A percentile compares a stretch with the other conserved stretches of the same genome.
Evolutionary conservation across 2,888 invertebrate species (phyloP).

Genomic region (Thecocarcelia acutangulata): DNA sequence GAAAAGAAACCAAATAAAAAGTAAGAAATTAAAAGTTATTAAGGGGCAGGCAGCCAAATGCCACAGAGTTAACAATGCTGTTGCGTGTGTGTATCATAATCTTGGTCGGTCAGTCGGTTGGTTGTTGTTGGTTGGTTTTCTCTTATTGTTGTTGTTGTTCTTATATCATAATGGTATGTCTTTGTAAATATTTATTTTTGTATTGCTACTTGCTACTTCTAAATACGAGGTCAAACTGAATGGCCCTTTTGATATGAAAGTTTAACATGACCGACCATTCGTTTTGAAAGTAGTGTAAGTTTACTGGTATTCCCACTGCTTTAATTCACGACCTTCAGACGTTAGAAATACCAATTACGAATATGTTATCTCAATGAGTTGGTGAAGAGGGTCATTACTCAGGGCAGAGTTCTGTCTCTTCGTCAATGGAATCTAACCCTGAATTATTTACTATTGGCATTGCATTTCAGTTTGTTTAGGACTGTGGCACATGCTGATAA

Average conservation of each 20-base stretch:
- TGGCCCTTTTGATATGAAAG: neutral
- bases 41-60: constrained; percentile 68
- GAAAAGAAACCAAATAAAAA: constrained; percentile 42
- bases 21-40: constrained; percentile 66
- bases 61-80: constrained; percentile 58
- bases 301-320: too few species aligned
- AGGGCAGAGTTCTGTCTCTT: too few species aligned
- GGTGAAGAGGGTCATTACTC: too few species aligned
- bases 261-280: neutral
- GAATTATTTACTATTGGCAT: too few species aligned
- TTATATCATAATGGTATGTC: constrained; percentile 41
- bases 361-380: too few species aligned
- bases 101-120: constrained; percentile 17
- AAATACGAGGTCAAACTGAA: constrained; percentile 36
- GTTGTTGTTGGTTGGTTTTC: too few species aligned
- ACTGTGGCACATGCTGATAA: too few species aligned
- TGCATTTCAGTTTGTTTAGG: too few species aligned
- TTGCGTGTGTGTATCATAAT: neutral
- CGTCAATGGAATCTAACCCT: too few species aligned
- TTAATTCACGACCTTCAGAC: too few species aligned
- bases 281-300: too few species aligned
- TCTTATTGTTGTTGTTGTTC: constrained; percentile 39
- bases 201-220: constrained; percentile 30
- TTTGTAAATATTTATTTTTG: constrained; percentile 46
- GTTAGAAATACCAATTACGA: too few species aligned